Evolutionary conservation across 92 coral and sea anemone species (phyloP).

Genomic region (Scolanthus callimorphus): DNA sequence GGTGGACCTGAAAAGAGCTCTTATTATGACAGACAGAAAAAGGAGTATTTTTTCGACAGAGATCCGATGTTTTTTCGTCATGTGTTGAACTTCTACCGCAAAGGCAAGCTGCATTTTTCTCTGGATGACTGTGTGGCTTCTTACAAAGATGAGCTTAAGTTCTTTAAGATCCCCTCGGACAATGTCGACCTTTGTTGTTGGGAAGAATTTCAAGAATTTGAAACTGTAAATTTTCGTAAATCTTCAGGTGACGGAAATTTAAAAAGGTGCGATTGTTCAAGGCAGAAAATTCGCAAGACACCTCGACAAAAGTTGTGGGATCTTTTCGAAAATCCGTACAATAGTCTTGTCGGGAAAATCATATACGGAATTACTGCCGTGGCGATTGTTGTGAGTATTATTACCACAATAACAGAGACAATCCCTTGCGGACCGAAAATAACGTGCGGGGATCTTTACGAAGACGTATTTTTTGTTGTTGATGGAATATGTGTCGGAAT

Average conservation of each 20-base stretch:
- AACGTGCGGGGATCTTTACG: slow-evolving; percentile 68
- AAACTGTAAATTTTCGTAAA: neutral
- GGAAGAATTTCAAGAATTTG: slow-evolving; percentile 79
- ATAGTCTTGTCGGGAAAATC: slow-evolving; percentile 50
- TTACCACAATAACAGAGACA: slow-evolving; percentile 81
- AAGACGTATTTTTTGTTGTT: slow-evolving; percentile 47
- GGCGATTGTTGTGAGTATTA: slow-evolving; percentile 75
- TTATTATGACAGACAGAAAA: slow-evolving; percentile 54
- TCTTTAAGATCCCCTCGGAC: slow-evolving; percentile 77
- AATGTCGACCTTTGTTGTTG: slow-evolving; percentile 81
- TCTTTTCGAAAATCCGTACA: slow-evolving; percentile 73
- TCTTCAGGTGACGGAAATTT: slow-evolving; percentile 4
- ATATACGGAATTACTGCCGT: slow-evolving; percentile 61
- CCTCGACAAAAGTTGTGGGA: slow-evolving; percentile 68
- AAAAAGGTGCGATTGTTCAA: slow-evolving; percentile 34
- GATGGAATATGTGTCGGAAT: slow-evolving; percentile 86
- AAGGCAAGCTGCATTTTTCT: slow-evolving; percentile 87
- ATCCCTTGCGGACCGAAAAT: slow-evolving; percentile 61
- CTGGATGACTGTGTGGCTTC: slow-evolving; percentile 76
- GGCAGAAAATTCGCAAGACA: slow-evolving; percentile 19
- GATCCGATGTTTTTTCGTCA: slow-evolving; percentile 91
- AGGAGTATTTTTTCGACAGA: slow-evolving; percentile 81
- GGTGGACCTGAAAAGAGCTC: slow-evolving; percentile 67
- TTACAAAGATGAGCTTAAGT: slow-evolving; percentile 78
- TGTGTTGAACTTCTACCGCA: slow-evolving; percentile 84